Evolutionary conservation across 2,113 vertebrate genomes (phyloP).

Genomic region (Motacilla alba): DNA sequence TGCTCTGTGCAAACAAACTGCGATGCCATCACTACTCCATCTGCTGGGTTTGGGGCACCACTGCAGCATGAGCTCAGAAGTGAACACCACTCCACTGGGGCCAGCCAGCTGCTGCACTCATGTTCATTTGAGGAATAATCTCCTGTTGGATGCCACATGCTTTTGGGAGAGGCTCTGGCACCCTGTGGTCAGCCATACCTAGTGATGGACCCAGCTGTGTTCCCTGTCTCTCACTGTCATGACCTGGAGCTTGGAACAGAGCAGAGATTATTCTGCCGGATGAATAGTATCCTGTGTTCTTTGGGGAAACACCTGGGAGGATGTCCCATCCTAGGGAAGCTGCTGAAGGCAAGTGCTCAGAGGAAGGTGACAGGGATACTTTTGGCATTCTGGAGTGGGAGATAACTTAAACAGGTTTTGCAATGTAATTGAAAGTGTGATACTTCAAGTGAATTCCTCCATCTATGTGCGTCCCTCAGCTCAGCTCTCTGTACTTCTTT

Average conservation of each 20-base stretch:
- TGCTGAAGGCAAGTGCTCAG: background rate
- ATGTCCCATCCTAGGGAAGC: background rate
- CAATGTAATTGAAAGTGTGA: background rate
- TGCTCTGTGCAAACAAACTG: background rate
- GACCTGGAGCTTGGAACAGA: background rate
- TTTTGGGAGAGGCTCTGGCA: too few relatives aligned
- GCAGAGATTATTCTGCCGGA: background rate
- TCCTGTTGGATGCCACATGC: background rate
- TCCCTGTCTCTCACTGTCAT: background rate
- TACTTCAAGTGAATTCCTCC: background rate
- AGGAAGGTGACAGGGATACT: background rate
- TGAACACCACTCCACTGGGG: background rate
- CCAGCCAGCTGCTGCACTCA: fast-evolving
- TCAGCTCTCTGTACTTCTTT: background rate
- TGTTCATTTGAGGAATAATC: background rate
- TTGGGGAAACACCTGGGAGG: background rate
- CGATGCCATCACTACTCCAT: background rate
- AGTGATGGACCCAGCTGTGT: background rate
- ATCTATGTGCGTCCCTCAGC: background rate
- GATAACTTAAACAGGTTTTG: background rate
- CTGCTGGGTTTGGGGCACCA: background rate
- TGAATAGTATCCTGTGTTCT: background rate
- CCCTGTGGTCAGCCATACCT: background rate
- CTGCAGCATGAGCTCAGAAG: background rate
- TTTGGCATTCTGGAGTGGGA: background rate